These are phyloP conservation scores for Cossypha caffra DNA, from an alignment of 2,797 vertebrate genomes.

Conservation along the genomic window DNA sequence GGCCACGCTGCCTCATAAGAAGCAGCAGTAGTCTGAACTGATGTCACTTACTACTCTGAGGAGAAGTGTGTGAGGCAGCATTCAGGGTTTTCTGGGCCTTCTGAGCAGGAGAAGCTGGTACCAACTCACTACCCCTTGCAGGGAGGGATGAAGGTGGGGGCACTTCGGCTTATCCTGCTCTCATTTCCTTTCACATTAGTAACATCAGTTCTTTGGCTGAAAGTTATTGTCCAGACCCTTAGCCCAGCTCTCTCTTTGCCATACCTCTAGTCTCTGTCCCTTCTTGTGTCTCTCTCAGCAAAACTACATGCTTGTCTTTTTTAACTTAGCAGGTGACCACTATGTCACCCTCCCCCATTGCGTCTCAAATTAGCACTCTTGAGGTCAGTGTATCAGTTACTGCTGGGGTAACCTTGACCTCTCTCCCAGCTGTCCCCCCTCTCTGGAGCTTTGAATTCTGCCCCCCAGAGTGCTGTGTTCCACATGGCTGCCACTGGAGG, in stretches of 20 bases:
- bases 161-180: background rate
- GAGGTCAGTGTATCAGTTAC: conserved; percentile 57
- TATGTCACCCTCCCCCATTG: conserved; percentile 18
- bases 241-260: background rate
- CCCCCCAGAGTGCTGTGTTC: fast-evolving
- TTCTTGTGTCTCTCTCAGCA: background rate
- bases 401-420: conserved; percentile 52
- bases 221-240: background rate
- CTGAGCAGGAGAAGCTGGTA: background rate
- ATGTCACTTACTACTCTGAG: background rate
- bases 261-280: background rate
- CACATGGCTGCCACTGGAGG: background rate
- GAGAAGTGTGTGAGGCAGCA: background rate
- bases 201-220: background rate
- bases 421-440: conserved; percentile 36
- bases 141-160: background rate
- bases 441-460: conserved; percentile 27
- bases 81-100: background rate
- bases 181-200: background rate
- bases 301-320: conserved; percentile 9
- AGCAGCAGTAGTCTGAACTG: background rate
- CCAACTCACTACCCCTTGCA: background rate
- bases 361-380: conserved; percentile 58
- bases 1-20: background rate
- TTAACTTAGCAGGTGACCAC: conserved; percentile 41